phyloP scores from a whole-genome alignment of 1,140 invertebrate species.

The Cepaea nemoralis region DNA sequence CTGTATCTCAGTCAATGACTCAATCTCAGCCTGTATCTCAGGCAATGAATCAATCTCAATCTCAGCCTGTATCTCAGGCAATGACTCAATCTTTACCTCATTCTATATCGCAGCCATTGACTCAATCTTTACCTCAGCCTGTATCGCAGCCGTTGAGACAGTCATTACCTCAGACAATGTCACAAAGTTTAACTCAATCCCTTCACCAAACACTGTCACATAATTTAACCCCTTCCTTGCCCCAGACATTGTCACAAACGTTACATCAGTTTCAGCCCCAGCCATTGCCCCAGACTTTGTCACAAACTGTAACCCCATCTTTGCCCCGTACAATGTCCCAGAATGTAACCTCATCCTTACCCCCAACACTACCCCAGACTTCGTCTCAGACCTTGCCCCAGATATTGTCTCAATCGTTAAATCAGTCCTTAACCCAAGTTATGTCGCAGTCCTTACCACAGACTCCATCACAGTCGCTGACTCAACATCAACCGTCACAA shows the following conservation, averaged over 20 bases:
- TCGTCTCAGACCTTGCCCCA: background rate
- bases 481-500: background rate
- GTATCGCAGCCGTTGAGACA: background rate
- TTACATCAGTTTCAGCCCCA: background rate
- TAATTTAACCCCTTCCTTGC: too few relatives aligned
- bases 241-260: too few relatives aligned
- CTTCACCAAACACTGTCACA: background rate
- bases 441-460: slow-evolving; percentile 14
- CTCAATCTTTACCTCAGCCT: background rate
- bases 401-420: background rate
- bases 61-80: background rate
- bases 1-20: background rate
- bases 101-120: background rate
- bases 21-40: background rate
- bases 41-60: too few relatives aligned
- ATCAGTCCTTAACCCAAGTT: background rate
- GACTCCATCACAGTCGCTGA: background rate
- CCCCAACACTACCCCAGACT: background rate
- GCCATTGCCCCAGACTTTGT: background rate
- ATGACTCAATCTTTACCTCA: background rate
- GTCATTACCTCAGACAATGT: background rate
- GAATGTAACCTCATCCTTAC: background rate
- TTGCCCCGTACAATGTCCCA: background rate
- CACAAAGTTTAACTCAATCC: background rate
- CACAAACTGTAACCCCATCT: background rate